Evolutionary conservation across 2,888 invertebrate species (phyloP), one percentile per base, ranked within the genome.

Genomic region (Apamea sordens): DNA sequence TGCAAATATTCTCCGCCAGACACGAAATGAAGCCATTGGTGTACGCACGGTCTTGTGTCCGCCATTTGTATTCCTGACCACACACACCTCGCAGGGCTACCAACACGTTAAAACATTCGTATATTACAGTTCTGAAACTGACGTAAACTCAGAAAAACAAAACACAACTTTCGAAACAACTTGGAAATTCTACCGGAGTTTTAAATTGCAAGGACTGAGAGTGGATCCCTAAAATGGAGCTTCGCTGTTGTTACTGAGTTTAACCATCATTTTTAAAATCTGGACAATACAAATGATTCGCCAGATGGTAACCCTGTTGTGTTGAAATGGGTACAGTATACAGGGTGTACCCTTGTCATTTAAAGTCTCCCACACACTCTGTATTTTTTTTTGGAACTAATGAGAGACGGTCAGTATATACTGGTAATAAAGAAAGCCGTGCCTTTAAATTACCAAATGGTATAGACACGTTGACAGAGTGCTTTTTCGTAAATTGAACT

Each of bases 61-160:
- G 67, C 75, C 79, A 87, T 89, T 90, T 89, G 80, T 89, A 88
- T 89, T 87, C 87, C 77, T 71, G 77, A 84, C 90, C 89, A 82
- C 82, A 84, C 41, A 80, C 75, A 69, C 74, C 76, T 64, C 36
- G n/a, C 70, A 88, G 86, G 85, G 86, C n/a, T 80, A 80, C 80
- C 87, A 47, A 74, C 50, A 78, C 24, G 32, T 76, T 79, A 64
- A 72, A 75, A 85, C 65, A 56, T 85, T 85, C 50, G 41, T n/a
- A 73, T 68, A 77, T 77, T 67, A 70, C 61, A 80, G 32, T 83
- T 70, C 36, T 11, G 11, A 0, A 73, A 78, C 61, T 50, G 41
- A 65, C 18, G 28, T 44, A 28, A 72, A 71, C 50, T 15, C 36
- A 36, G 50, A 53, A 65, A 80, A 69, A 64, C 41, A 64, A 73